Percentiles rank a stretch among this genome's conserved stretches.
Conservation (phyloP, 2,113 vertebrate genomes). For the Thunnus maccoyii region DNA sequence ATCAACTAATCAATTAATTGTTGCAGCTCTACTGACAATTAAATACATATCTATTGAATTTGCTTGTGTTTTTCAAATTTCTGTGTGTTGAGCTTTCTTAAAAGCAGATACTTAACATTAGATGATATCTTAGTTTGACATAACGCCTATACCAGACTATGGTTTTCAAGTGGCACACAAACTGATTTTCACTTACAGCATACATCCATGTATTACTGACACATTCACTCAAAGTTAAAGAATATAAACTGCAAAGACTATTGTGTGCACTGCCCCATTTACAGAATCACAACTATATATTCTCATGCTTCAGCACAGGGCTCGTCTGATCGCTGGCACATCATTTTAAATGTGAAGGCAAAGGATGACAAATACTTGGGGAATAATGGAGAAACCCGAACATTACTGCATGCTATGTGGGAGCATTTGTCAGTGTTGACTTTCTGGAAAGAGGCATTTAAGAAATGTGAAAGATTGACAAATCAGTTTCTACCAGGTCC, state of each 20-base stretch:
- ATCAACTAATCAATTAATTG: no score
- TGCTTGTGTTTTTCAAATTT: no score
- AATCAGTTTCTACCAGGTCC: constrained; percentile 39
- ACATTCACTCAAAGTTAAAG: background rate
- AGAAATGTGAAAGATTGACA: constrained; percentile 55
- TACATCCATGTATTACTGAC: background rate
- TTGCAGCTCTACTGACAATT: no score
- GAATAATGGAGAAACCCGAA: background rate
- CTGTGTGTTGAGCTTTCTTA: no score
- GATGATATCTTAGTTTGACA: no score
- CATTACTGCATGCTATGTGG: constrained; percentile 1
- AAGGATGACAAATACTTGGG: background rate
- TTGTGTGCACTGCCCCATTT: no score
- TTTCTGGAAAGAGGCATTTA: constrained; percentile 24
- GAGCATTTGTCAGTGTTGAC: constrained; percentile 41
- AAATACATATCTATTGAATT: no score
- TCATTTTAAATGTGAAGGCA: background rate
- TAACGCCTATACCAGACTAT: background rate
- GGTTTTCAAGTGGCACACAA: background rate
- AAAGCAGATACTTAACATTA: background rate
- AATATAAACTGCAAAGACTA: no score
- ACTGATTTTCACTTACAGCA: background rate
- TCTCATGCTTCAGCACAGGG: background rate
- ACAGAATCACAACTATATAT: background rate
- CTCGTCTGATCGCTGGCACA: background rate